phyloP scores from a whole-genome alignment of 2,797 vertebrate species.

The Anguilla megastoma region DNA sequence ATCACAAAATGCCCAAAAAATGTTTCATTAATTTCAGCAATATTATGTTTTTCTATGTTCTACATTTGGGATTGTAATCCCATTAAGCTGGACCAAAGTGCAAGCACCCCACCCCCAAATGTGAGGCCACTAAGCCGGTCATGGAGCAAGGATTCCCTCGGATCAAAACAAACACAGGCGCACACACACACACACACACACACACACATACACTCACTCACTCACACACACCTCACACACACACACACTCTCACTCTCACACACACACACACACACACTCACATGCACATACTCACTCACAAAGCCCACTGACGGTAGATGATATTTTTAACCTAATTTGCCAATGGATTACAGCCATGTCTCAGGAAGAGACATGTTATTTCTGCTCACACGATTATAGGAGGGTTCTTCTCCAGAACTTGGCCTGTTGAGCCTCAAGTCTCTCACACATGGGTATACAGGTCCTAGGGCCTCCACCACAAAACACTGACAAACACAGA shows the following conservation, averaged over 20 bases:
- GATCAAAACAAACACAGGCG: not conserved
- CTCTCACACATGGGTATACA: not conserved
- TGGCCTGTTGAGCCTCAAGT: not conserved
- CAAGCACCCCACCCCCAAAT: not conserved
- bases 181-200: not conserved
- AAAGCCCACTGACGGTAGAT: not conserved
- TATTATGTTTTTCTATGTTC: not conserved
- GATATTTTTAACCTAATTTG: constrained; percentile 12
- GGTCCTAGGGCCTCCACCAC: not conserved
- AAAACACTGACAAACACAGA: not conserved
- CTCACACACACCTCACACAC: too few species aligned
- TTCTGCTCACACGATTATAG: not conserved
- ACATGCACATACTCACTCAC: constrained; percentile 20
- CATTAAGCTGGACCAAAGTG: not conserved
- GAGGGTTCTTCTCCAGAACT: not conserved
- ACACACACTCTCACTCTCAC: too few species aligned
- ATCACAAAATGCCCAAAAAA: not conserved
- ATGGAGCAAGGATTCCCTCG: not conserved
- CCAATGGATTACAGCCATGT: constrained; percentile 10
- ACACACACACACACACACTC: not conserved
- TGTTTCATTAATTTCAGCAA: not conserved
- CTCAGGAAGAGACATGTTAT: not conserved
- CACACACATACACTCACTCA: not conserved
- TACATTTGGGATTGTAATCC: constrained; percentile 8
- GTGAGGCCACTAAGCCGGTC: not conserved